These are phyloP conservation scores for Andrena minutula DNA, from an alignment of 2,888 invertebrate genomes.

Conservation along the genomic window DNA sequence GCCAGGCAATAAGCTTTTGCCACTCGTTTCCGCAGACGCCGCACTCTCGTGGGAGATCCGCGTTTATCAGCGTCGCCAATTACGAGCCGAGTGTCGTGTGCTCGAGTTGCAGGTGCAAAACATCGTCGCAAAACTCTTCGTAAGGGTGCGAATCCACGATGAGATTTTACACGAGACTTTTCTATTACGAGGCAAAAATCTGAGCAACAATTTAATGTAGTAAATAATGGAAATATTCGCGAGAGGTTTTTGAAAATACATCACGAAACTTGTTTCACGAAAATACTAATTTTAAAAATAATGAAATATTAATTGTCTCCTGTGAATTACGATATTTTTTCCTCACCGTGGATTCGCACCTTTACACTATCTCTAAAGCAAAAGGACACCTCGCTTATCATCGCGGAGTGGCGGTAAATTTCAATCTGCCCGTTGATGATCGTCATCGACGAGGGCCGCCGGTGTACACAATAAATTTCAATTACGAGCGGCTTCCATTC, in stretches of 20 bases:
- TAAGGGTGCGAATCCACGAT: neutral
- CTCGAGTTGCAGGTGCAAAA: neutral
- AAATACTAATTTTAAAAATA: too few species aligned
- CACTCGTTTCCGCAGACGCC: neutral
- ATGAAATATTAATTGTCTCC: too few species aligned
- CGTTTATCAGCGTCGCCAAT: neutral
- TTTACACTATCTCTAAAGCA: too few species aligned
- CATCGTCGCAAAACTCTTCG: neutral
- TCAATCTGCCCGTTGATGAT: neutral
- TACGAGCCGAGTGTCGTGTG: neutral
- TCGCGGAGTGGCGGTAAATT: neutral
- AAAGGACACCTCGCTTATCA: too few species aligned
- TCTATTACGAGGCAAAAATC: neutral
- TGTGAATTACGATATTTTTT: too few species aligned
- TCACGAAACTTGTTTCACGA: too few species aligned
- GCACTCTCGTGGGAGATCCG: neutral
- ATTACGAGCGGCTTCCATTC: constrained; percentile 6
- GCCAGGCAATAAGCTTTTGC: neutral
- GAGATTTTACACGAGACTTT: neutral
- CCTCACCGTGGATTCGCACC: too few species aligned
- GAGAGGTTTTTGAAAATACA: neutral
- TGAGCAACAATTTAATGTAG: neutral
- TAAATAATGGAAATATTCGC: neutral
- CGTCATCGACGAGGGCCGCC: neutral
- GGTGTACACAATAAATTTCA: constrained; percentile 6